Conservation (phyloP, 2,797 vertebrate genomes). For the Labeo calbasu region DNA sequence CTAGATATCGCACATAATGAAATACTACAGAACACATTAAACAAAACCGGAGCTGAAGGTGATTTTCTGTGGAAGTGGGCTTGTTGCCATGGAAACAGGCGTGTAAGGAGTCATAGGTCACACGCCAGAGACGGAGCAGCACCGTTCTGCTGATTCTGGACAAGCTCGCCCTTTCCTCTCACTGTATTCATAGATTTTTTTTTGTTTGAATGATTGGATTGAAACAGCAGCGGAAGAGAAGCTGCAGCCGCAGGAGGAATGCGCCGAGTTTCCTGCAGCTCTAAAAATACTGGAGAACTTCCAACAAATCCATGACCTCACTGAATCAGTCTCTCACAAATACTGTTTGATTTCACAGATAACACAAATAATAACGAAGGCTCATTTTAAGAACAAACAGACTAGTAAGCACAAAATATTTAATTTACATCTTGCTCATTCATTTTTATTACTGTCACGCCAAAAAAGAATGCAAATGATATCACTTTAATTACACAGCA, state of each 20-base stretch:
- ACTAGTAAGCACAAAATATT: background rate
- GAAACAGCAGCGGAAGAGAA: background rate
- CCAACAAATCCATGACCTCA: background rate
- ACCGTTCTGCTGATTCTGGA: background rate
- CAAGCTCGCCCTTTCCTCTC: background rate
- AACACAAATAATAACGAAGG: background rate
- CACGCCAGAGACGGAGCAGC: background rate
- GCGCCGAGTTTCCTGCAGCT: background rate
- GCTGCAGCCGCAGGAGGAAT: too few species aligned
- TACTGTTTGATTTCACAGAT: background rate
- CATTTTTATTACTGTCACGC: too few species aligned
- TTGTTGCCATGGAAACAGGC: background rate
- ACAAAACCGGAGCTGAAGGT: background rate
- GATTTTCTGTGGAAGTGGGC: background rate
- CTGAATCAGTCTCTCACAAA: background rate
- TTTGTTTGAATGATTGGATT: background rate
- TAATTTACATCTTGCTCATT: background rate
- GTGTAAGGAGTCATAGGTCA: background rate
- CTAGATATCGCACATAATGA: background rate
- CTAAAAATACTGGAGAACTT: background rate
- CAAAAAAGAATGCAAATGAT: too few species aligned
- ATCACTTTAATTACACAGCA: too few species aligned
- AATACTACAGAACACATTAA: background rate
- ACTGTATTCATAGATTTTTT: background rate
- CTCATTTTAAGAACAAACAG: background rate